Evolutionary conservation across 1,140 invertebrate genomes (phyloP), one percentile per base, ranked within the genome.

Genomic region (Proales similis): DNA sequence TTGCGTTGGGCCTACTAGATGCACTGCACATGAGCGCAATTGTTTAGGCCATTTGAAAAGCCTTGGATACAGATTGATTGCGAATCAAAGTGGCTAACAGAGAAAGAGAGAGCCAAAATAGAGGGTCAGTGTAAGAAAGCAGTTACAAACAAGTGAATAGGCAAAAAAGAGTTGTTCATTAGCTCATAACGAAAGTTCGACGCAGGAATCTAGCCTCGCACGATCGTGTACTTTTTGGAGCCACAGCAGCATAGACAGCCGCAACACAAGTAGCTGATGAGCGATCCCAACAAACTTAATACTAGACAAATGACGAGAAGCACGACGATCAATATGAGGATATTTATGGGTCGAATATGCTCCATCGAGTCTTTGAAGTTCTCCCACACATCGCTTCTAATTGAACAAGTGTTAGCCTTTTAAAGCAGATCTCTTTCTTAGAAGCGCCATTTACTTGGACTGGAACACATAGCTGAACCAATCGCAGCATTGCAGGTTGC

Each of bases 231-330:
- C 11, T 57, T 57, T 26, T 29, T 57, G 3, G 51, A 57, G 19
- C 51, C 51, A 57, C 51, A 53, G n/a, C 48, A 57, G 51, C 51
- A 57, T 42, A 20, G 24, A 22, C 36, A 17, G 32, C 51, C 39
- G 26, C 51, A 36, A 14, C 39, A 57, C 27, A 57, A 57, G 36
- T 42, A 57, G 27, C 51, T 42, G 17, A 57, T 42, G 19, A 57
- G 29, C 14, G 51, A 57, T n/a, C 39, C 30, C 32, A 57, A 42
- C 27, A 57, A 42, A 27, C 51, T 57, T 9, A 57, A 42, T 27
- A 57, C 9, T 19, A 42, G 30, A 14, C 51, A 42, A 26, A 57
- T 39, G 6, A 57, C 20, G 30, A 57, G 26, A 3, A 57, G n/a
- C 7, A 27, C 51, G 32, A 57, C 12, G 30, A 57, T 42, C 24